Conservation (phyloP, 2,888 invertebrate species). For the Theretra japonica region DNA sequence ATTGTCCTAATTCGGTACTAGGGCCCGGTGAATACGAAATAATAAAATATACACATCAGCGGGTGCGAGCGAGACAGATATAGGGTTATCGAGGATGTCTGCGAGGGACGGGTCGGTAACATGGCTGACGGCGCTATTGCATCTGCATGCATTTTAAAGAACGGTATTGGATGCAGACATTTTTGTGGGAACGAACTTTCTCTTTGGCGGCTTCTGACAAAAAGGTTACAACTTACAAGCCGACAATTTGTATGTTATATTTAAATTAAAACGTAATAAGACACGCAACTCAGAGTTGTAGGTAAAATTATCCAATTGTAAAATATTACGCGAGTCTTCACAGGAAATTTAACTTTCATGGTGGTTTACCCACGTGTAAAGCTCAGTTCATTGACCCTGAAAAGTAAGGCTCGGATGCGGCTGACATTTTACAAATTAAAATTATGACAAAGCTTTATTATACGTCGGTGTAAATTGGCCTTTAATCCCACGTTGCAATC, state of each 20-base stretch:
- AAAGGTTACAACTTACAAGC: constrained; percentile 8
- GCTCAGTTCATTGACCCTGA: constrained; percentile 50
- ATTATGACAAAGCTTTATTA: background rate
- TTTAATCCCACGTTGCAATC: constrained; percentile 19
- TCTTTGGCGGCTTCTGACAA: constrained; percentile 35
- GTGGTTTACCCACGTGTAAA: constrained; percentile 39
- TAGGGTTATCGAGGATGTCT: constrained; percentile 54
- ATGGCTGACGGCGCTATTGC: constrained; percentile 75
- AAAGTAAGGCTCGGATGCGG: constrained; percentile 35
- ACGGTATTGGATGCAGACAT: constrained; percentile 52
- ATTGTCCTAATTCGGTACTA: constrained; percentile 76
- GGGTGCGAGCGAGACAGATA: constrained; percentile 56
- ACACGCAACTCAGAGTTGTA: background rate
- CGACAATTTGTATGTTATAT: background rate
- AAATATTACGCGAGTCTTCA: constrained; percentile 23
- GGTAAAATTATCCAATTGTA: constrained; percentile 23
- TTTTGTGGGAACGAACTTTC: constrained; percentile 50
- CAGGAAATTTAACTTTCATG: constrained; percentile 28
- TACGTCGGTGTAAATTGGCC: background rate
- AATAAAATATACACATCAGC: constrained; percentile 46
- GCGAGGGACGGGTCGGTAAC: constrained; percentile 65
- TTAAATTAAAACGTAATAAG: background rate
- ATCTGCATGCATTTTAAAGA: constrained; percentile 73
- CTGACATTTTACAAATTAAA: constrained; percentile 2
- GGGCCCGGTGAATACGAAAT: constrained; percentile 58